Percentiles rank a stretch among this genome's conserved stretches.
Evolutionary conservation across 2,888 invertebrate genomes (phyloP).

Genomic region (Spodoptera exigua): DNA sequence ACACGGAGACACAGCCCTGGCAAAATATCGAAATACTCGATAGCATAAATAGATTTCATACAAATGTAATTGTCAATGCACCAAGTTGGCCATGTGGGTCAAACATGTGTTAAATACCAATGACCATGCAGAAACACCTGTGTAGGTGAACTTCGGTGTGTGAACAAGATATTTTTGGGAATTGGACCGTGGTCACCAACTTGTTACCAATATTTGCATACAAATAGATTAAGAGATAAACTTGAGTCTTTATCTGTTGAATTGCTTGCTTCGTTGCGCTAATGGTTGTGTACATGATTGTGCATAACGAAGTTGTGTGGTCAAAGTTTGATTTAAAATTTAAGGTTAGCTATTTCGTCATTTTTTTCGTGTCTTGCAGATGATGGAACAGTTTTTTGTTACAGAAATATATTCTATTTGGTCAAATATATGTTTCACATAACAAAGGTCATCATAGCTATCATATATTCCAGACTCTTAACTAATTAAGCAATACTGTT

Average conservation of each 20-base stretch:
- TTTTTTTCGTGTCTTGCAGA: too few relatives aligned
- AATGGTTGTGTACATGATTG: too few relatives aligned
- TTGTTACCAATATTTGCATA: slow-evolving; percentile 16
- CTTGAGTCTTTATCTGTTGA: slow-evolving; percentile 2
- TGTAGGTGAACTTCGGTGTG: slow-evolving; percentile 15
- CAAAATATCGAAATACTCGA: neutral
- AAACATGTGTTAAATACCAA: slow-evolving; percentile 24
- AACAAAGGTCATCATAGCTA: neutral
- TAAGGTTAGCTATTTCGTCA: too few relatives aligned
- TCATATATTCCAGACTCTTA: neutral
- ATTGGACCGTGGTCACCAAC: slow-evolving; percentile 14
- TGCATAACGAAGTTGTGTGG: too few relatives aligned
- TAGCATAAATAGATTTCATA: slow-evolving; percentile 15
- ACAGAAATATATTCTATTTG: too few relatives aligned
- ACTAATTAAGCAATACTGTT: slow-evolving; percentile 9
- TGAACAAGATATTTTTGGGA: slow-evolving; percentile 32
- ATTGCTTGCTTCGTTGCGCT: neutral
- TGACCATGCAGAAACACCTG: slow-evolving; percentile 5
- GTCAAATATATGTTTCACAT: too few relatives aligned
- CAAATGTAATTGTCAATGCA: slow-evolving; percentile 42
- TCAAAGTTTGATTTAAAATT: too few relatives aligned
- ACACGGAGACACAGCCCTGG: slow-evolving; percentile 15
- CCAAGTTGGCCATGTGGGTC: slow-evolving; percentile 44
- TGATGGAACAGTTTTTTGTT: too few relatives aligned
- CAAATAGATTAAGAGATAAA: slow-evolving; percentile 6